phyloP scores from a whole-genome alignment of 2,113 vertebrate genomes.

The Corvus hawaiiensis region DNA sequence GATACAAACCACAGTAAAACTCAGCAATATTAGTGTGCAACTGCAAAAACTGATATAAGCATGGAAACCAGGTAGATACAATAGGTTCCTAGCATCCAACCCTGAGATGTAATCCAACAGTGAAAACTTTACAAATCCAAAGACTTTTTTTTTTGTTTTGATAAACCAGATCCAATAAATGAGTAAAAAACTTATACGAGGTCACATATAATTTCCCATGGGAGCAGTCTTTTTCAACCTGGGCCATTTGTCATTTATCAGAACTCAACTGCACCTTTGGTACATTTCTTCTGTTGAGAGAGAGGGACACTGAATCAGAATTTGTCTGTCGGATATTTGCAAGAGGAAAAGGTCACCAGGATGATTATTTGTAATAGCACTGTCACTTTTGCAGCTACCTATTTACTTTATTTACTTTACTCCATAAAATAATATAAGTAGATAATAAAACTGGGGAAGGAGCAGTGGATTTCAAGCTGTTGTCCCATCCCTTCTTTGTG shows the following conservation, averaged over 20 bases:
- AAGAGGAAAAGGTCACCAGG: neutral
- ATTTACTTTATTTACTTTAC: neutral
- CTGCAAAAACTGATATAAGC: neutral
- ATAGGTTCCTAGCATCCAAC: neutral
- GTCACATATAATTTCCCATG: neutral
- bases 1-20: neutral
- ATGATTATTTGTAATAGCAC: neutral
- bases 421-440: neutral
- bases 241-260: neutral
- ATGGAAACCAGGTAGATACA: accelerated
- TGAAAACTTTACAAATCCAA: neutral
- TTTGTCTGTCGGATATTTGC: neutral
- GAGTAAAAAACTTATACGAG: neutral
- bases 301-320: neutral
- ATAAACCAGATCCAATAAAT: neutral
- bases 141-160: neutral
- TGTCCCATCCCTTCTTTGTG: neutral
- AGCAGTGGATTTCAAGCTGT: neutral
- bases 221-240: neutral
- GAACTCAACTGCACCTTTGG: neutral
- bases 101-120: neutral
- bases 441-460: neutral
- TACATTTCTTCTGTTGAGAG: neutral
- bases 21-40: neutral
- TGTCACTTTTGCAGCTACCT: neutral